These are phyloP conservation scores for Trachelus troglodyta DNA, from an alignment of 2,888 invertebrate species.

Conservation along the genomic window DNA sequence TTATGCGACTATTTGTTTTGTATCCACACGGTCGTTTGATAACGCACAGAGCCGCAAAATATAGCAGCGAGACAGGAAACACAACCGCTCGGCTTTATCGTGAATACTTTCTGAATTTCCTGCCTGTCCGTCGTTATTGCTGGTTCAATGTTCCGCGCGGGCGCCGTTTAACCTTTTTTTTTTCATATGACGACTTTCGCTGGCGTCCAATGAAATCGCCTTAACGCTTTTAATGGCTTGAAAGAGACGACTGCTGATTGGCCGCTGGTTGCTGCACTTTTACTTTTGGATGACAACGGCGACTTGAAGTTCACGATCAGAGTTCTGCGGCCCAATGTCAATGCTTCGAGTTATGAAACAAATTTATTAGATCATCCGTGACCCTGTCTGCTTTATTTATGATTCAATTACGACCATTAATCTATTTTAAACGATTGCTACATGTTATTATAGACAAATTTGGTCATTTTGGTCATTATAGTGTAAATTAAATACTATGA, in stretches of 20 bases:
- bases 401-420: neutral
- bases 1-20: neutral
- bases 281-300: neutral
- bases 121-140: neutral
- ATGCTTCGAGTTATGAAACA: neutral
- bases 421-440: neutral
- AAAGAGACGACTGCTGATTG: neutral
- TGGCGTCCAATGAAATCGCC: neutral
- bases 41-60: neutral
- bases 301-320: neutral
- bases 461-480: neutral
- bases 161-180: neutral
- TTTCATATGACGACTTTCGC: neutral
- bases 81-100: neutral
- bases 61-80: neutral
- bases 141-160: slow-evolving; percentile 4
- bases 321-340: neutral
- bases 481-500: neutral
- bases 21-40: neutral
- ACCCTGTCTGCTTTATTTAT: neutral
- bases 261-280: neutral
- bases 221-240: neutral
- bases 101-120: slow-evolving; percentile 2
- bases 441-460: neutral
- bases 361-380: neutral